Evolutionary conservation across 2,797 vertebrate species (phyloP).

Genomic region (Lepidocolaptes lacrymiger): DNA sequence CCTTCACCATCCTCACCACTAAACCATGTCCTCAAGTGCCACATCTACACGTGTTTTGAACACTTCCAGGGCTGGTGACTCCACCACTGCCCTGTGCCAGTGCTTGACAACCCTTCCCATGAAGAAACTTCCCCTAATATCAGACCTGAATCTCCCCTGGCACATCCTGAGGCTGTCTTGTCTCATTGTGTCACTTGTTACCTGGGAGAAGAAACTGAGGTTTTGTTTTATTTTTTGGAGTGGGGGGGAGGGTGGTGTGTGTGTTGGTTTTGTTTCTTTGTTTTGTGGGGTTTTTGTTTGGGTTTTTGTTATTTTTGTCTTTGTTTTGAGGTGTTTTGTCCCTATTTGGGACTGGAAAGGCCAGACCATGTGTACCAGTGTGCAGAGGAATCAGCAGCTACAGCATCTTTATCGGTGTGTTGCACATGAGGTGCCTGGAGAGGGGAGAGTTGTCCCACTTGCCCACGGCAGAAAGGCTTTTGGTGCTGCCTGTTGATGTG

Average conservation of each 20-base stretch:
- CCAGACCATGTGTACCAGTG: accelerated
- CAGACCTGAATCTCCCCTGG: neutral
- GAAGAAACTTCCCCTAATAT: neutral
- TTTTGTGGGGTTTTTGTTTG: neutral
- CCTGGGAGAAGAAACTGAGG: neutral
- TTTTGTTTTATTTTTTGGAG: too few relatives aligned
- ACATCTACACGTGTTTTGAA: neutral
- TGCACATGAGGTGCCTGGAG: neutral
- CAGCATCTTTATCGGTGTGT: neutral
- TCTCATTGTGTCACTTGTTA: neutral
- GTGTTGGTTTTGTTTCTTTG: too few relatives aligned
- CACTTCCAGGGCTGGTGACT: neutral
- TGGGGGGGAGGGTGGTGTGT: too few relatives aligned
- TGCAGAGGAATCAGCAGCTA: neutral
- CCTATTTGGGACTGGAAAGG: neutral
- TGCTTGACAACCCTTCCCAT: neutral
- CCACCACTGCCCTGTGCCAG: neutral
- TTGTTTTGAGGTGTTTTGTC: neutral
- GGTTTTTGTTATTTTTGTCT: neutral
- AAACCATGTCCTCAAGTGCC: neutral
- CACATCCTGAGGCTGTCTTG: neutral
- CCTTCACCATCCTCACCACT: neutral
- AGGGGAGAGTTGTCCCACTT: neutral
- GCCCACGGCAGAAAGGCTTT: neutral
- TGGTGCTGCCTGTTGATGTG: neutral